Conservation (phyloP, 2,888 invertebrate genomes). For the Dendrolimus houi region DNA sequence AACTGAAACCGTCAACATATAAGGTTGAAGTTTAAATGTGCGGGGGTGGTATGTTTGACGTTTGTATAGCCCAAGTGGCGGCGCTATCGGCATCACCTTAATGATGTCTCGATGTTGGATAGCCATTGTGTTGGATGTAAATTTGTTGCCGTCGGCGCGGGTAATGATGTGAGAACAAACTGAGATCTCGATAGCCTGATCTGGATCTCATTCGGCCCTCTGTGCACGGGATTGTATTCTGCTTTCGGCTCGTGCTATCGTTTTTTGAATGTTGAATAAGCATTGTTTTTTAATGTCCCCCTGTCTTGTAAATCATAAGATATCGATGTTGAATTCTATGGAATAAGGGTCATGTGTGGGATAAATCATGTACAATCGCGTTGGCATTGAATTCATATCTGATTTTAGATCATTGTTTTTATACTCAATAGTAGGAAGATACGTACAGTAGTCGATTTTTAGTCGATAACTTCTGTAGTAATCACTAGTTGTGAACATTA, state of each 20-base stretch:
- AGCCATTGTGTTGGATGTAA: slow-evolving; percentile 77
- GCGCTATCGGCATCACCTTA: slow-evolving; percentile 77
- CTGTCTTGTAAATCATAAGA: slow-evolving; percentile 49
- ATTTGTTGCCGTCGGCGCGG: slow-evolving; percentile 77
- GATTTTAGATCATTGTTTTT: no score
- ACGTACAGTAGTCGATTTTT: no score
- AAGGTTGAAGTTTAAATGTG: slow-evolving; percentile 34
- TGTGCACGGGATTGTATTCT: slow-evolving; percentile 57
- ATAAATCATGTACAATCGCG: background rate
- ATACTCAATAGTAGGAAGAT: no score
- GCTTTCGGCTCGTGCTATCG: slow-evolving; percentile 42
- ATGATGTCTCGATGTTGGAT: slow-evolving; percentile 77
- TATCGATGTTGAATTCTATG: slow-evolving; percentile 13
- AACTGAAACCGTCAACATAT: slow-evolving; percentile 19
- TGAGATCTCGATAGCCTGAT: slow-evolving; percentile 73
- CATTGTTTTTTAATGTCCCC: slow-evolving; percentile 40
- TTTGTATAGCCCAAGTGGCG: slow-evolving; percentile 42
- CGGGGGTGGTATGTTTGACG: slow-evolving; percentile 25
- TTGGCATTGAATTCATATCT: no score
- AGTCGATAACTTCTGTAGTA: no score
- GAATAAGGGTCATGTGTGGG: slow-evolving; percentile 4
- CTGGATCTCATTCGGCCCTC: slow-evolving; percentile 65
- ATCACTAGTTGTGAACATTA: no score
- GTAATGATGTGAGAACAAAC: slow-evolving; percentile 77
- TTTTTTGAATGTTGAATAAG: slow-evolving; percentile 40